phyloP scores from a whole-genome alignment of 1,140 invertebrate species.

The Pissodes strobi region DNA sequence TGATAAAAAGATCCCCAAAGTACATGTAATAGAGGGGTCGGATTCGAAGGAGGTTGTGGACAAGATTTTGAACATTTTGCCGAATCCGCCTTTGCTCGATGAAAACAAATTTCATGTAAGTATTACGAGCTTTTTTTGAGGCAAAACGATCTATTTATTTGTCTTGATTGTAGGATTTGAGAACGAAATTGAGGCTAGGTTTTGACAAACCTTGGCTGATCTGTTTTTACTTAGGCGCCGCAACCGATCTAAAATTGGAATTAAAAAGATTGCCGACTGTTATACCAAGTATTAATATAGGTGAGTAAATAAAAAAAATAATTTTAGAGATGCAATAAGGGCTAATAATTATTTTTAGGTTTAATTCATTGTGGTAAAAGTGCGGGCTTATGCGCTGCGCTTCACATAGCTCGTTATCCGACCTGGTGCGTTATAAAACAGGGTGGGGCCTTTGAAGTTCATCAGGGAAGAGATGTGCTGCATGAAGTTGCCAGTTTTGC shows the following conservation, averaged over 20 bases:
- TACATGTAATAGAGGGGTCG: constrained; percentile 50
- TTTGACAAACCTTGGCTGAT: constrained; percentile 65
- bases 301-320: too few relatives aligned
- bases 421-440: constrained; percentile 72
- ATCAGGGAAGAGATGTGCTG: constrained; percentile 68
- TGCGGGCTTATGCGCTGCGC: constrained; percentile 60
- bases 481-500: constrained; percentile 73
- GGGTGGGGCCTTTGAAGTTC: constrained; percentile 71
- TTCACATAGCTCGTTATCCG: constrained; percentile 68
- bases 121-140: constrained; percentile 38
- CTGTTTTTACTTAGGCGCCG: constrained; percentile 65
- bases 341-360: constrained; percentile 54
- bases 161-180: constrained; percentile 59
- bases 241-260: constrained; percentile 60
- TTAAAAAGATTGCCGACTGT: constrained; percentile 66
- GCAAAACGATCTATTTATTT: too few relatives aligned
- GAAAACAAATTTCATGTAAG: constrained; percentile 59
- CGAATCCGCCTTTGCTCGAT: constrained; percentile 59
- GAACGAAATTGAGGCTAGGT: constrained; percentile 52
- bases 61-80: constrained; percentile 62
- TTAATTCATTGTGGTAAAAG: constrained; percentile 67
- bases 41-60: constrained; percentile 61
- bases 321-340: too few relatives aligned
- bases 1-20: constrained; percentile 42
- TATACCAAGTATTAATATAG: constrained; percentile 64